These are phyloP conservation scores for Cataglyphis rosenhaueri DNA, from an alignment of 2,888 invertebrate genomes.

Conservation along the genomic window DNA sequence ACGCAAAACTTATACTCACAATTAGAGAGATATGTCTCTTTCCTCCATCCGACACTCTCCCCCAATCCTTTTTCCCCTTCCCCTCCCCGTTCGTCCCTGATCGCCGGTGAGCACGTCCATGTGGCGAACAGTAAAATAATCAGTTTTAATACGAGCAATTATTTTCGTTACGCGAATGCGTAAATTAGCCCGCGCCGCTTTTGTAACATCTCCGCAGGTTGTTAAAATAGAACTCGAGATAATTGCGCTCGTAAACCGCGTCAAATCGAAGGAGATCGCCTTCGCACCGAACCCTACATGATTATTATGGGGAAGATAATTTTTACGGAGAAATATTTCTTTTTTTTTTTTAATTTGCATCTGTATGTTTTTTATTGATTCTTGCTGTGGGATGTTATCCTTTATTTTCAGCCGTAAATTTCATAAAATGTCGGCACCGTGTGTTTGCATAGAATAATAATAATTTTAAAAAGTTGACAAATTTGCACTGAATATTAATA, in stretches of 20 bases:
- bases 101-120: constrained; percentile 10
- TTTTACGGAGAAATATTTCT: constrained; percentile 11
- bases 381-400: background rate
- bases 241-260: constrained; percentile 26
- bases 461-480: background rate
- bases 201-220: constrained; percentile 16
- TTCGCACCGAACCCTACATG: background rate
- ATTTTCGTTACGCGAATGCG: constrained; percentile 51
- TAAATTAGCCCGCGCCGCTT: constrained; percentile 34
- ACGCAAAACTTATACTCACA: constrained; percentile 68
- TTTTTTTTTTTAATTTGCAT: background rate
- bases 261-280: background rate
- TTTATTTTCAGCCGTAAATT: background rate
- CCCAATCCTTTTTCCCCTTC: background rate
- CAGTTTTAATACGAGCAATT: constrained; percentile 68
- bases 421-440: background rate
- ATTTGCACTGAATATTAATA: background rate
- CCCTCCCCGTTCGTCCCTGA: background rate
- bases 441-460: background rate
- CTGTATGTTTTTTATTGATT: background rate
- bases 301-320: constrained; percentile 29
- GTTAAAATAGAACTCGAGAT: constrained; percentile 37
- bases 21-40: constrained; percentile 64
- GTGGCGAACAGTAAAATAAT: constrained; percentile 65
- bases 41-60: constrained; percentile 3